phyloP scores from a whole-genome alignment of 2,797 vertebrate genomes.

The Rhadinocentrus ornatus region DNA sequence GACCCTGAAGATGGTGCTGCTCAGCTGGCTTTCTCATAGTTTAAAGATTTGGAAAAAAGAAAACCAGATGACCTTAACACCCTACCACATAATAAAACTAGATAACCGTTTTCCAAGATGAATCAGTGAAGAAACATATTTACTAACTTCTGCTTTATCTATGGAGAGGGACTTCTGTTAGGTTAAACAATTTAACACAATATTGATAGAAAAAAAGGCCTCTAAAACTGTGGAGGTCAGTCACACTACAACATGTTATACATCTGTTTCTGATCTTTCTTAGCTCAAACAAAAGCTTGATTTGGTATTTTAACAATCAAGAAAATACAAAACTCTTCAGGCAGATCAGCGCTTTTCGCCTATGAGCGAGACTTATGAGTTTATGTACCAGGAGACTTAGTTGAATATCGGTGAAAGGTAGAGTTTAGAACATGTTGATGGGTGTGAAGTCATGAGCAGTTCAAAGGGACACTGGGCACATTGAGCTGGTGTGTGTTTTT shows the following conservation, averaged over 20 bases:
- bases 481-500: constrained; percentile 50
- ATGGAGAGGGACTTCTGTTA: neutral
- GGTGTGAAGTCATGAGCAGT: constrained; percentile 68
- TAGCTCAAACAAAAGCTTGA: neutral
- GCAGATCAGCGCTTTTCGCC: no score
- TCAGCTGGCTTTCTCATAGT: constrained; percentile 23
- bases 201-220: neutral
- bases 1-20: constrained; percentile 56
- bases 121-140: neutral
- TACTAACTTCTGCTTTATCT: neutral
- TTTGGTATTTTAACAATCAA: neutral
- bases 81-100: neutral
- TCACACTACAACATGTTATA: neutral
- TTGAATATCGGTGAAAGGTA: constrained; percentile 21
- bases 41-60: neutral
- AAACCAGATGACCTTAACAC: neutral
- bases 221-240: neutral
- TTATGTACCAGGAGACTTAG: constrained; percentile 10
- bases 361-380: constrained; percentile 15
- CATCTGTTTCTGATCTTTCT: neutral
- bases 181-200: neutral
- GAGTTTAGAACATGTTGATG: constrained; percentile 23
- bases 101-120: neutral
- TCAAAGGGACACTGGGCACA: constrained; percentile 51
- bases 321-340: neutral